These are phyloP conservation scores for Helobdella robusta DNA, from an alignment of 2,888 invertebrate species.

Conservation along the genomic window DNA sequence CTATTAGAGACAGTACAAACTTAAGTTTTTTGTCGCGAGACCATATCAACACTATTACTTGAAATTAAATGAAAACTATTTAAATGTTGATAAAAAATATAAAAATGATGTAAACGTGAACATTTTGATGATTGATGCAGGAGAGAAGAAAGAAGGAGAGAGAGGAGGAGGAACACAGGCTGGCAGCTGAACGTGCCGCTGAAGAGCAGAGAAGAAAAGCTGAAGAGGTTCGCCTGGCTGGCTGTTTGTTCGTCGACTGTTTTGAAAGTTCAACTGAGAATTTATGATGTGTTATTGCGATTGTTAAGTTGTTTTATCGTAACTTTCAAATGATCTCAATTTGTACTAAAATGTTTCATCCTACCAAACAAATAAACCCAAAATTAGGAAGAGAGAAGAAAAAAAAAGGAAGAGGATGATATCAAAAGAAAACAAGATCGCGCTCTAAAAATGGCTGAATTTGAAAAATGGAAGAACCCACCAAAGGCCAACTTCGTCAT, in stretches of 20 bases:
- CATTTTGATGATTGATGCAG: constrained; percentile 40
- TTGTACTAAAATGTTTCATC: background rate
- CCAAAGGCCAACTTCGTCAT: constrained; percentile 47
- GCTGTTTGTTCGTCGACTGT: too few relatives aligned
- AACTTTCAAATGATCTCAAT: background rate
- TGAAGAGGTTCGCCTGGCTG: constrained; percentile 50
- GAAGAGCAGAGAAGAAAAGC: constrained; percentile 86
- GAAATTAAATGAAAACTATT: too few relatives aligned
- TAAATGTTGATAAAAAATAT: too few relatives aligned
- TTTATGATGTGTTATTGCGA: too few relatives aligned
- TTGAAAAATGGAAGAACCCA: constrained; percentile 39
- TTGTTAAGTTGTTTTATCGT: background rate
- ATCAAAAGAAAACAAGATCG: constrained; percentile 29
- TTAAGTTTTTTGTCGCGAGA: too few relatives aligned
- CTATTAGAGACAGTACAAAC: too few relatives aligned
- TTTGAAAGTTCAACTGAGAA: too few relatives aligned
- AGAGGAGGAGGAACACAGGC: constrained; percentile 88
- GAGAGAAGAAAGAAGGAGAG: constrained; percentile 62
- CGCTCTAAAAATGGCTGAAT: constrained; percentile 30
- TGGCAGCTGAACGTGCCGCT: constrained; percentile 86
- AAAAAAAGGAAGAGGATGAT: constrained; percentile 33
- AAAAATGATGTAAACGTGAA: too few relatives aligned
- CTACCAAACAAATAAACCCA: background rate
- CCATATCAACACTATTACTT: too few relatives aligned
- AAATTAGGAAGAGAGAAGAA: constrained; percentile 33